These are phyloP conservation scores for Eristalinus sepulchralis DNA, from an alignment of 2,888 invertebrate species.

Conservation along the genomic window DNA sequence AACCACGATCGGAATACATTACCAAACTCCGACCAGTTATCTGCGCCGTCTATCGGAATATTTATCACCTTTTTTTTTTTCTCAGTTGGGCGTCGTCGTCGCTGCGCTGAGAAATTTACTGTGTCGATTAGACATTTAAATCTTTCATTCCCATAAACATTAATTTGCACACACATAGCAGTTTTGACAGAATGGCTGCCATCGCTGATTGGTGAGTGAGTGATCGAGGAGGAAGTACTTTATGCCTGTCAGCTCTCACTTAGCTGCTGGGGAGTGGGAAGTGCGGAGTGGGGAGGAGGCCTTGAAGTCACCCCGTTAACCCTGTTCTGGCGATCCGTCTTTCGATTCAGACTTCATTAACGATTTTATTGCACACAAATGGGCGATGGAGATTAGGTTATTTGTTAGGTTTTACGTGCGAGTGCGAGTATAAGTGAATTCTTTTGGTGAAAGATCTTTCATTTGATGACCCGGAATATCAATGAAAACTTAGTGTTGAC, in stretches of 20 bases:
- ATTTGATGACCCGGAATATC: background rate
- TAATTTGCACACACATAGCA: slow-evolving; percentile 12
- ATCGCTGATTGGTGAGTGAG: background rate
- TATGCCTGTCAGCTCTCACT: background rate
- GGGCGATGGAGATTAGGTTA: background rate
- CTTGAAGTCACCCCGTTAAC: background rate
- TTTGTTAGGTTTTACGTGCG: background rate
- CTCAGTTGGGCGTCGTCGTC: background rate
- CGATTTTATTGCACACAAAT: background rate
- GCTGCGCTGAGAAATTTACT: slow-evolving; percentile 20
- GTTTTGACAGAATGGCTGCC: slow-evolving; percentile 5
- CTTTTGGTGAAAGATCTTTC: background rate
- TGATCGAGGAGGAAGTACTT: background rate
- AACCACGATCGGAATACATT: slow-evolving; percentile 35
- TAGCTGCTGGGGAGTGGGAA: background rate
- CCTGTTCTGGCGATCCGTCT: background rate
- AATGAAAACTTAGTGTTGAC: background rate
- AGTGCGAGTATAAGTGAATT: background rate
- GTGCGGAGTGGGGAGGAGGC: background rate
- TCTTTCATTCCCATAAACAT: slow-evolving; percentile 17
- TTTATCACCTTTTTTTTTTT: background rate
- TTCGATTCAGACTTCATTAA: background rate
- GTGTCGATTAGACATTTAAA: slow-evolving; percentile 33
- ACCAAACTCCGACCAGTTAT: background rate
- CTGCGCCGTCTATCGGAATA: background rate